These are phyloP conservation scores for Cynopterus sphinx DNA, from an alignment of 2,797 vertebrate genomes.

Conservation along the genomic window DNA sequence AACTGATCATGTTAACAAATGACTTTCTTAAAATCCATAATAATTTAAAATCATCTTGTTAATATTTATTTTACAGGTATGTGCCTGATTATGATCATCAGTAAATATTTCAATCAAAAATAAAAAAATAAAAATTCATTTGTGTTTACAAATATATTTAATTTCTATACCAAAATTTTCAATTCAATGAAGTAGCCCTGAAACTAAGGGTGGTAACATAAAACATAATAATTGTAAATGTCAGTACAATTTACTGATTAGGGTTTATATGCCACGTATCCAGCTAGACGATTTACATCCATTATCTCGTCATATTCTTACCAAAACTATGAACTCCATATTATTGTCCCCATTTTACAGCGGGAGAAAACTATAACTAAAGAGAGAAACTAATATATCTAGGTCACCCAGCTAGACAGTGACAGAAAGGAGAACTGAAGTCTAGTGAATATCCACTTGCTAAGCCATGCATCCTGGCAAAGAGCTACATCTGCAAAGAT, in stretches of 20 bases:
- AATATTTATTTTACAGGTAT: neutral
- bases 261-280: neutral
- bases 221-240: neutral
- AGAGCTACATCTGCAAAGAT: neutral
- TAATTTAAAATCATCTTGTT: conserved; percentile 42
- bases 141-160: neutral
- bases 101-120: neutral
- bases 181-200: neutral
- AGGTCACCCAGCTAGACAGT: neutral
- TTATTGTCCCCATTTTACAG: neutral
- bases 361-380: conserved; percentile 5
- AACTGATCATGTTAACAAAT: conserved; percentile 40
- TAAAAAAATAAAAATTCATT: neutral
- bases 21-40: conserved; percentile 41
- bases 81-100: neutral
- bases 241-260: neutral
- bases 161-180: neutral
- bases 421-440: neutral
- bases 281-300: neutral
- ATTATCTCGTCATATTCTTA: neutral
- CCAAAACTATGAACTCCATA: neutral
- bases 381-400: neutral
- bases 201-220: neutral
- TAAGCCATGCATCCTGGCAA: neutral
- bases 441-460: neutral